Percentiles rank a stretch among this genome's conserved stretches.
Conservation (phyloP, 1,140 invertebrate species). For the Drosophila insularis region DNA sequence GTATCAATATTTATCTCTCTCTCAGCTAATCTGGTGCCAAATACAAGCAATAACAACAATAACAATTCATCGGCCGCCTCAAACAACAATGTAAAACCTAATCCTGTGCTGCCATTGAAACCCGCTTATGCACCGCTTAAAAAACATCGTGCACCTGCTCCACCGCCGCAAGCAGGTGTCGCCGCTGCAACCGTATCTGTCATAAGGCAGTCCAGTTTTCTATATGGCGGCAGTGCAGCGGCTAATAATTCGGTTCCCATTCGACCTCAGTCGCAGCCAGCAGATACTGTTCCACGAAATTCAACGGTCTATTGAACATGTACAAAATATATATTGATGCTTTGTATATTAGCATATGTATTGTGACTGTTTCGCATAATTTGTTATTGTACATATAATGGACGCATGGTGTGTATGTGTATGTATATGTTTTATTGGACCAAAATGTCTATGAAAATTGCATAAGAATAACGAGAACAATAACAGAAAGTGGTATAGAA, state of each 20-base stretch:
- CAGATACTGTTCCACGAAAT: constrained; percentile 51
- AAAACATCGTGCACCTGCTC: constrained; percentile 73
- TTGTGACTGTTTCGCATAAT: constrained; percentile 3
- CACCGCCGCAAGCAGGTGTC: constrained; percentile 75
- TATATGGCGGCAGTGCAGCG: constrained; percentile 62
- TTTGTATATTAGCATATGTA: constrained; percentile 21
- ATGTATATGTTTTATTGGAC: constrained; percentile 20
- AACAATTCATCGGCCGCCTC: constrained; percentile 51
- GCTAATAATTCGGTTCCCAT: constrained; percentile 17
- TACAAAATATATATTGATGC: neutral
- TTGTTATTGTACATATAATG: constrained; percentile 3
- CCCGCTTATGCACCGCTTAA: constrained; percentile 71
- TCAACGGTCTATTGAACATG: constrained; percentile 60
- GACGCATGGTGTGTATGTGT: constrained; percentile 13
- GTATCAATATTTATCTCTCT: constrained; percentile 43
- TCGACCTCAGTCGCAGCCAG: constrained; percentile 58
- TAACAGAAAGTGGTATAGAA: constrained; percentile 4
- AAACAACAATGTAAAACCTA: constrained; percentile 49
- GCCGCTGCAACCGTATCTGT: constrained; percentile 78
- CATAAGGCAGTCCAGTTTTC: constrained; percentile 77
- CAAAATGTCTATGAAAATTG: constrained; percentile 33
- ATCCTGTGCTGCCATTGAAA: constrained; percentile 43
- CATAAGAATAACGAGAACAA: constrained; percentile 25
- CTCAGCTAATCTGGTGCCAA: constrained; percentile 34
- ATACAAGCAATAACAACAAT: constrained; percentile 53